These are phyloP conservation scores for Caiman crocodilus DNA, from an alignment of 2,797 vertebrate species.

Conservation along the genomic window DNA sequence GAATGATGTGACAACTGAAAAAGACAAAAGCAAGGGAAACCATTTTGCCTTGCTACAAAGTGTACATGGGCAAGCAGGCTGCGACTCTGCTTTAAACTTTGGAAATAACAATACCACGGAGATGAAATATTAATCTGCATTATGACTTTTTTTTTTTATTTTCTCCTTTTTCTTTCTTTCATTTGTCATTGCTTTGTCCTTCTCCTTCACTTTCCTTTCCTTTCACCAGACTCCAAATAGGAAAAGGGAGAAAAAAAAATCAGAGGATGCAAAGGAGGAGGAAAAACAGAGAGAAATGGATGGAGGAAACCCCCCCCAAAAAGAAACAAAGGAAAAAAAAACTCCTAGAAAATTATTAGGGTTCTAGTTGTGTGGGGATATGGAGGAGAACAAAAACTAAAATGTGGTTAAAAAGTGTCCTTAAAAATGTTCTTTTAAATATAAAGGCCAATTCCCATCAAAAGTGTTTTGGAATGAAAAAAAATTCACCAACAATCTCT, in stretches of 20 bases:
- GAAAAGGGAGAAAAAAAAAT: neutral
- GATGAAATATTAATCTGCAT: neutral
- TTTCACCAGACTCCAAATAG: neutral
- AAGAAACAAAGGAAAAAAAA: neutral
- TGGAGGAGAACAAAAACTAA: neutral
- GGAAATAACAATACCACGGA: neutral
- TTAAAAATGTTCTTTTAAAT: neutral
- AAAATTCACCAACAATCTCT: neutral
- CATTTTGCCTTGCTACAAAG: neutral
- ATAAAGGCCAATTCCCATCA: neutral
- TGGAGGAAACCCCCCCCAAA: rapidly evolving
- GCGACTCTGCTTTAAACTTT: neutral
- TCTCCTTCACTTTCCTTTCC: neutral
- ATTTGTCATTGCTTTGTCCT: neutral
- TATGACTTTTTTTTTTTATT: neutral
- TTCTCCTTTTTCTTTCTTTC: neutral
- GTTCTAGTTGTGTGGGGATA: neutral
- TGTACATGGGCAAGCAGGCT: neutral
- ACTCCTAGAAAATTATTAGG: neutral
- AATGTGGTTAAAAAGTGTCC: neutral
- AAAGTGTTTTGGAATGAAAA: neutral
- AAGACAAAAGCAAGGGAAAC: rapidly evolving
- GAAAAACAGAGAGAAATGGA: neutral
- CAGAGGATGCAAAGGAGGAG: neutral
- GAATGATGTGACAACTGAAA: neutral